phyloP scores from a whole-genome alignment of 2,888 invertebrate species.

The Limnephilus rhombicus region DNA sequence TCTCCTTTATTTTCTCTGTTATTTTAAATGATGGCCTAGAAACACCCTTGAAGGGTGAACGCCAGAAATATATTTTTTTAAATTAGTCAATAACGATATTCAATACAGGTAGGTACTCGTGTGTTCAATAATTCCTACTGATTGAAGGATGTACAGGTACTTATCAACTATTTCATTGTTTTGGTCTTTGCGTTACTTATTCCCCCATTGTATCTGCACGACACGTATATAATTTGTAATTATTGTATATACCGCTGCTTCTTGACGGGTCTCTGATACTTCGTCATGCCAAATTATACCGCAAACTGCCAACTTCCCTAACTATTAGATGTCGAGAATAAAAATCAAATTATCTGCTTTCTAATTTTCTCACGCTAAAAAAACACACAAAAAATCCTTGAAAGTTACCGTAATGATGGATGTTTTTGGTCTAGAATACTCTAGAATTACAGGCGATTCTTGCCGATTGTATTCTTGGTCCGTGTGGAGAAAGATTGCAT shows the following conservation, averaged over 20 bases:
- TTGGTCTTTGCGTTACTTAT: neutral
- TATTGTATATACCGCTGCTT: neutral
- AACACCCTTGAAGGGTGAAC: no score
- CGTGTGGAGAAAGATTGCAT: neutral
- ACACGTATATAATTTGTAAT: neutral
- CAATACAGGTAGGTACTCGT: no score
- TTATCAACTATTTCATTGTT: neutral
- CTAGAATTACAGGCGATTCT: slow-evolving; percentile 15
- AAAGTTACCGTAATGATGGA: neutral
- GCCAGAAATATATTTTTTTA: no score
- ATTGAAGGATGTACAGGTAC: neutral
- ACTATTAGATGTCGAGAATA: neutral
- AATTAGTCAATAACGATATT: no score
- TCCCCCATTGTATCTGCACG: neutral
- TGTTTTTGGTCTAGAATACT: neutral
- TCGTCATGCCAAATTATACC: neutral
- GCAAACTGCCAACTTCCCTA: neutral
- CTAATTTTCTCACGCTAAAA: slow-evolving; percentile 6
- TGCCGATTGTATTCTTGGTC: neutral
- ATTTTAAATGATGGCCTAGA: no score
- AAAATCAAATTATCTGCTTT: neutral
- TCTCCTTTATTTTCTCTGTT: no score
- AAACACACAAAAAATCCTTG: slow-evolving; percentile 1
- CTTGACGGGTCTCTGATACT: neutral
- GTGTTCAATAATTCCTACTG: neutral